Conservation (phyloP, 2,113 vertebrate genomes). For the Eulemur macaco region DNA sequence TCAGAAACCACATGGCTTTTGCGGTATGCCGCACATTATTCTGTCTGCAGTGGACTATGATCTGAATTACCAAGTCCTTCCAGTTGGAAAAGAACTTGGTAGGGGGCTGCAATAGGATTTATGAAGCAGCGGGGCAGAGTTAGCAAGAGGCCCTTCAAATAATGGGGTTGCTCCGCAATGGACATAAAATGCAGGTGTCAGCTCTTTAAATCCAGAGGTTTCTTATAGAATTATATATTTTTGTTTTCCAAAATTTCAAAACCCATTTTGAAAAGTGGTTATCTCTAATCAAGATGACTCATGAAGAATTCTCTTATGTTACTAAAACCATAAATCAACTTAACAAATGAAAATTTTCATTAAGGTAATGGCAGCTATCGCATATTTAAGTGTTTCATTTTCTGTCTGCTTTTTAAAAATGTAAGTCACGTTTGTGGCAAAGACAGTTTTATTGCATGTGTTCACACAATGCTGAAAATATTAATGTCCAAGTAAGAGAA, state of each 20-base stretch:
- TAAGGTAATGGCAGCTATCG: background rate
- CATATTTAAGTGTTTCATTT: background rate
- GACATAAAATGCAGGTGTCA: accelerated
- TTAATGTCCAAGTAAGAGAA: background rate
- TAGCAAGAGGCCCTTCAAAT: background rate
- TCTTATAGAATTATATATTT: background rate
- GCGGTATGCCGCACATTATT: background rate
- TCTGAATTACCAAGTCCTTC: background rate
- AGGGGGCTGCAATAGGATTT: background rate
- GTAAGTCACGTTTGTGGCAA: slow-evolving; percentile 1
- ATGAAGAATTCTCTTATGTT: background rate
- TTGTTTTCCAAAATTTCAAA: slow-evolving; percentile 16
- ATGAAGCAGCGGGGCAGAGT: background rate
- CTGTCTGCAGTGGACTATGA: background rate
- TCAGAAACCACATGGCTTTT: background rate
- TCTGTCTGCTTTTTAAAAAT: background rate
- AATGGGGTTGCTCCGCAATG: too few relatives aligned
- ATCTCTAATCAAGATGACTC: background rate
- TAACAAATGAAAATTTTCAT: background rate
- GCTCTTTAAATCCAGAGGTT: background rate
- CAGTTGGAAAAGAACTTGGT: background rate
- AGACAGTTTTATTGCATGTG: background rate
- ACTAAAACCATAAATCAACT: background rate
- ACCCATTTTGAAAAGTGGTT: background rate
- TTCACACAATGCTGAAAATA: background rate